Conservation (phyloP, 2,888 invertebrate species). For the Scelioninae gen. 2 region DNA sequence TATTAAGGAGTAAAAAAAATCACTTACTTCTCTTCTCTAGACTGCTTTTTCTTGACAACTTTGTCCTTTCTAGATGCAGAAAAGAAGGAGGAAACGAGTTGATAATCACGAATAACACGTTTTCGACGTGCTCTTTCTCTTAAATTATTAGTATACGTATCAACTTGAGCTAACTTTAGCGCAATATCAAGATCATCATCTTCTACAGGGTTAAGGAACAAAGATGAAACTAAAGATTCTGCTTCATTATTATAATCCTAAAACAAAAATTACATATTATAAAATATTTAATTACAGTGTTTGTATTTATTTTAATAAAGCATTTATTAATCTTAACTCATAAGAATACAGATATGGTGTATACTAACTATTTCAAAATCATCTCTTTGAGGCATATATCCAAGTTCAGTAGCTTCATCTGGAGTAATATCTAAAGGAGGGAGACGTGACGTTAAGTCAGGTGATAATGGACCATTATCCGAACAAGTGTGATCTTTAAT, state of each 20-base stretch:
- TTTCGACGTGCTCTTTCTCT: slow-evolving; percentile 92
- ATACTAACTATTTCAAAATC: slow-evolving; percentile 91
- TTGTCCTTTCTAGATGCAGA: slow-evolving; percentile 79
- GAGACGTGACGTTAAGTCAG: slow-evolving; percentile 82
- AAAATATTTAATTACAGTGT: too few species aligned
- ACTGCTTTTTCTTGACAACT: slow-evolving; percentile 79
- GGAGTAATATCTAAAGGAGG: slow-evolving; percentile 87
- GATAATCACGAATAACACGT: slow-evolving; percentile 92
- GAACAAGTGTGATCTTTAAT: slow-evolving; percentile 84
- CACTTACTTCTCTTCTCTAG: slow-evolving; percentile 87
- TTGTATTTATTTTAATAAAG: too few species aligned
- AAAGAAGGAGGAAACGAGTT: slow-evolving; percentile 91
- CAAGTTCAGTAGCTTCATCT: slow-evolving; percentile 91
- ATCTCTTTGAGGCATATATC: slow-evolving; percentile 96
- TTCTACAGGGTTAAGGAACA: slow-evolving; percentile 87
- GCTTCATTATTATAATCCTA: slow-evolving; percentile 95
- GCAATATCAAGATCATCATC: slow-evolving; percentile 94
- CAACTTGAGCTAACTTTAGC: slow-evolving; percentile 92
- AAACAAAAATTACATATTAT: slow-evolving; percentile 66
- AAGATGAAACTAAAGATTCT: slow-evolving; percentile 90
- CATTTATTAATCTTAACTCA: too few species aligned
- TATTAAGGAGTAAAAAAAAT: too few species aligned
- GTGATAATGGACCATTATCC: slow-evolving; percentile 87
- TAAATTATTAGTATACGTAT: slow-evolving; percentile 90
- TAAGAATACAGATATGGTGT: not conserved